Base-by-base conservation (phyloP, 1,140 invertebrate species). In the Nebria ingens region DNA sequence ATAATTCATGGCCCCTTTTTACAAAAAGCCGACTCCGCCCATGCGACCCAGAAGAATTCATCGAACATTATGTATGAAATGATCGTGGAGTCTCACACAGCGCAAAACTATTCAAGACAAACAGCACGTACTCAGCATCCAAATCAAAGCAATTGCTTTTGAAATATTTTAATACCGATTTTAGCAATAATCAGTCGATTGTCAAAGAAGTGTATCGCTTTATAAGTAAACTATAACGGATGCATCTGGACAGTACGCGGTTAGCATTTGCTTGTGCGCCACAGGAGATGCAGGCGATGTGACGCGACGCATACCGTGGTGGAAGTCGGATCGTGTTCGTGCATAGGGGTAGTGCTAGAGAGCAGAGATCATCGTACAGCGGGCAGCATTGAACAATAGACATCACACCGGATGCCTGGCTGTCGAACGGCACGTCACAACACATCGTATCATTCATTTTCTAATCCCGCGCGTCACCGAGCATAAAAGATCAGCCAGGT, bases 381-480 rank as follows among this genome's bases (percentile, higher is more conserved):
- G 40, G 15, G 3, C 9, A 17, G 40, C 40, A 11, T 4, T 4
- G 40, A 45, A 45, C 40, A 45, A 45, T 45, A 45, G 6, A n/a
- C 40, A 45, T 45, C 25, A 29, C 13, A 17, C 40, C 40, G 40
- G 40, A 45, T 45, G 40, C 15, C 17, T 34, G 6, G 25, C 40
- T 45, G 40, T 45, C 40, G 40, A 45, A 45, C 6, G 6, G 15
- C 40, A 45, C 15, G 40, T 45, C 40, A 45, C 6, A 45, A 45
- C 40, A 45, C 15, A 45, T 45, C 40, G 40, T 45, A 45, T 45
- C 40, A 45, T 17, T 45, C 40, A 45, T 45, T 45, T 45, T 17
- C 4, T 12, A 45, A 45, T 45, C 40, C 40, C 15, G 40, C 15
- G 40, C 17, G 9, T 45, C 40, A 45, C 40, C 15, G 17, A 45